phyloP scores from a whole-genome alignment of 1,140 invertebrate species.

The Caenorhabditis remanei region DNA sequence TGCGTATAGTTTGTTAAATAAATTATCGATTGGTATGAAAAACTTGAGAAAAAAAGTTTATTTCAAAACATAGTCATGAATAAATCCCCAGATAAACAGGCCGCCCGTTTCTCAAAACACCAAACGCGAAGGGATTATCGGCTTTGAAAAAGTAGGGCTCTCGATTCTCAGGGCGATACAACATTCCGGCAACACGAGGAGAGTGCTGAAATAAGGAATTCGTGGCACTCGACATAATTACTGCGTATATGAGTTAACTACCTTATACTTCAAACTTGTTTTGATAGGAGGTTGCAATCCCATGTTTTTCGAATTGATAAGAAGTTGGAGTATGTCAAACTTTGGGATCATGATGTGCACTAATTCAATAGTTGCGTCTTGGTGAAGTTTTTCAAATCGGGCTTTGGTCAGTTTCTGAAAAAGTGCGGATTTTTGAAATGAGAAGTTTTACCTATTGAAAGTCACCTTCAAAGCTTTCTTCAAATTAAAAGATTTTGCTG shows the following conservation, averaged over 20 bases:
- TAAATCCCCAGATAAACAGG: not conserved
- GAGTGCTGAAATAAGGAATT: not conserved
- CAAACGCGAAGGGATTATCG: not conserved
- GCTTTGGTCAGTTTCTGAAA: not conserved
- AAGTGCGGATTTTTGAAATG: not conserved
- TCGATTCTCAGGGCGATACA: not conserved
- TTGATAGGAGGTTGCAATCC: slow-evolving; percentile 1
- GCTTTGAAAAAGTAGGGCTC: not conserved
- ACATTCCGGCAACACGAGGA: not conserved
- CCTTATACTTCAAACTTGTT: slow-evolving; percentile 8
- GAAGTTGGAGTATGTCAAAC: not conserved
- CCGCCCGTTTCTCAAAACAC: not conserved
- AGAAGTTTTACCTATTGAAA: not conserved
- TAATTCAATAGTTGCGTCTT: not conserved
- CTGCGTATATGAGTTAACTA: too few species aligned
- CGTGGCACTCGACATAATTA: not conserved
- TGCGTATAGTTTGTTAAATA: too few species aligned
- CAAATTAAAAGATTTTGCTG: not conserved
- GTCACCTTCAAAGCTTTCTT: not conserved
- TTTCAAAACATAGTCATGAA: not conserved
- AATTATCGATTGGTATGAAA: too few species aligned
- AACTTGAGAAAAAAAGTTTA: too few species aligned
- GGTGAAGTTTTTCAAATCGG: not conserved
- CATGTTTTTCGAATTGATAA: not conserved
- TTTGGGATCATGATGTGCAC: slow-evolving; percentile 20